Evolutionary conservation across 2,797 vertebrate species (phyloP).

Genomic region (Hypotaenidia philippensis): DNA sequence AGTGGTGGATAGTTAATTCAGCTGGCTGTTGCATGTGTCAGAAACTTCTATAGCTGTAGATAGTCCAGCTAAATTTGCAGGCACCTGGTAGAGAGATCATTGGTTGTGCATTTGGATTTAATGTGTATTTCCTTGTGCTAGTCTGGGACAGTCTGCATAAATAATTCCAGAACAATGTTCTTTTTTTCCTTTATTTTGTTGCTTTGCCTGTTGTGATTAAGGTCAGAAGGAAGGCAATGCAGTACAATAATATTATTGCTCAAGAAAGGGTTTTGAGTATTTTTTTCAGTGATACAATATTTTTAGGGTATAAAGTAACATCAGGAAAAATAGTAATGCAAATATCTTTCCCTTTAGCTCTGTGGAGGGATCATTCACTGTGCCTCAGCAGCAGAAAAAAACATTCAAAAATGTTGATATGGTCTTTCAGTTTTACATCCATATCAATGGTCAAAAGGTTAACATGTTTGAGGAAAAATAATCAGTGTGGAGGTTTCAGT

Average conservation of each 20-base stretch:
- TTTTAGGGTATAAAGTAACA: background rate
- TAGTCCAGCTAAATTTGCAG: background rate
- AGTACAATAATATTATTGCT: background rate
- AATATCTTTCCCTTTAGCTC: background rate
- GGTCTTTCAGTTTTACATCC: background rate
- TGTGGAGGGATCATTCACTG: background rate
- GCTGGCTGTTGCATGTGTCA: background rate
- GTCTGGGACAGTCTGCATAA: background rate
- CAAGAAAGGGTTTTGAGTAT: background rate
- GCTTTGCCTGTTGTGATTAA: background rate
- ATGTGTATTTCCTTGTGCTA: background rate
- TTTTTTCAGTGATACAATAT: background rate
- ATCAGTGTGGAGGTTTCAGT: background rate
- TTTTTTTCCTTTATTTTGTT: background rate
- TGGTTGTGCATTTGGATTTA: background rate
- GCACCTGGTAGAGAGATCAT: background rate
- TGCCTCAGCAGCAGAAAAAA: background rate
- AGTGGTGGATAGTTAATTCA: background rate
- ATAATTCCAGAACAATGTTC: background rate
- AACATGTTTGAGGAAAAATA: background rate
- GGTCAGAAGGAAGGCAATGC: background rate
- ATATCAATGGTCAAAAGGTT: conserved; percentile 8
- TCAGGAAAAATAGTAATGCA: background rate
- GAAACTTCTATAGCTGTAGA: background rate
- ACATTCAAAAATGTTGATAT: background rate